A percentile compares a stretch with the other conserved stretches of the same genome.
Evolutionary conservation across 1,140 invertebrate species (phyloP).

Genomic region (Lepidotrigona ventralis): DNA sequence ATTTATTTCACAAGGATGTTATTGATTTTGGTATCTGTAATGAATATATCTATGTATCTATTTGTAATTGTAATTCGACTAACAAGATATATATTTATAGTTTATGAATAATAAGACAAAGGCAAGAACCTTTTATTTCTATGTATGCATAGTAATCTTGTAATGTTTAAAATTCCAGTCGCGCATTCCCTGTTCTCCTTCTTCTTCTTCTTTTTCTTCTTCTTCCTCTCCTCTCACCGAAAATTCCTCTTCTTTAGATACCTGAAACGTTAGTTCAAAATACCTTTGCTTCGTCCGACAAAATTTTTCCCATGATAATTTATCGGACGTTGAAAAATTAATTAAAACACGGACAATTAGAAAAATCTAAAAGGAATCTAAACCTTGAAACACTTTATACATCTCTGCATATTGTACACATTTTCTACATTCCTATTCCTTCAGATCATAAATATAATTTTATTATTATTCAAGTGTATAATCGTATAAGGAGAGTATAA

Average conservation of each 20-base stretch:
- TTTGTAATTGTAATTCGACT: background rate
- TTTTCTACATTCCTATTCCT: no score
- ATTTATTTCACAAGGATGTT: background rate
- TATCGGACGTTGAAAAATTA: background rate
- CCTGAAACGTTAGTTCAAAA: constrained; percentile 24
- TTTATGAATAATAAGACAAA: background rate
- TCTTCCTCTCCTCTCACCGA: background rate
- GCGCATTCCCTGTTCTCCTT: constrained; percentile 19
- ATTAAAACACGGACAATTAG: background rate
- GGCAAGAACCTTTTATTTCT: background rate
- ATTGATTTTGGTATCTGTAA: background rate
- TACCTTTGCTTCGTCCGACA: background rate
- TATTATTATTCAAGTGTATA: no score
- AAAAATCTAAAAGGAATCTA: no score
- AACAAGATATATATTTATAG: background rate
- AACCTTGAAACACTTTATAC: no score
- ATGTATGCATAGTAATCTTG: background rate
- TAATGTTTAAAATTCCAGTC: constrained; percentile 48
- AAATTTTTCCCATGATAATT: background rate
- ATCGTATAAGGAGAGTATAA: background rate
- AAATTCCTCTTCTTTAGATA: background rate
- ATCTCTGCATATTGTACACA: no score
- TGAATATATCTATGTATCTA: background rate
- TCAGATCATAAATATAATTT: background rate
- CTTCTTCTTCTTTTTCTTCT: constrained; percentile 23